Conservation (phyloP, 2,113 vertebrate species). For the Chamaea fasciata region DNA sequence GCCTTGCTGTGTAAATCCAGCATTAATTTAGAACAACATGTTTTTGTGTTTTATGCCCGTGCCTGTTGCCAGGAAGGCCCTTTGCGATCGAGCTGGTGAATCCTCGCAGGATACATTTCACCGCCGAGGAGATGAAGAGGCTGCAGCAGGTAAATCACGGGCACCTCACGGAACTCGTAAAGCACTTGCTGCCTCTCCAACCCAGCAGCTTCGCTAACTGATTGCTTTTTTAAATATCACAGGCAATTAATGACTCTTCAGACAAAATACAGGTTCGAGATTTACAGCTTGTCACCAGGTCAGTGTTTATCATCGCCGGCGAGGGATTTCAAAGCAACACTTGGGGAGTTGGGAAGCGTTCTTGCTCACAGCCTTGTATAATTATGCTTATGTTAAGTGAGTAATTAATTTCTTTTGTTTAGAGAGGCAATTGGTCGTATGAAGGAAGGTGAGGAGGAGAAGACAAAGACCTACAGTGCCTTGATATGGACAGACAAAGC, state of each 20-base stretch:
- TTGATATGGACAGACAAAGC: conserved; percentile 89
- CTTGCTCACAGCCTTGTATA: not conserved
- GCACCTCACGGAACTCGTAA: not conserved
- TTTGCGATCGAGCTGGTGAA: conserved; percentile 95
- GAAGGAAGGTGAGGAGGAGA: conserved; percentile 97
- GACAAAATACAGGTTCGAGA: conserved; percentile 94
- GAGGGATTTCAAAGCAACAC: not conserved
- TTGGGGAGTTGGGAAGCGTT: not conserved
- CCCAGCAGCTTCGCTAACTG: conserved; percentile 32
- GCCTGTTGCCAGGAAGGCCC: conserved; percentile 86
- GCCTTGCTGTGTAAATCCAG: conserved; percentile 23
- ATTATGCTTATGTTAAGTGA: not conserved
- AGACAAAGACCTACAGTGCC: conserved; percentile 94
- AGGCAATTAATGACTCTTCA: conserved; percentile 90
- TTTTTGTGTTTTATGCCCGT: conserved; percentile 55
- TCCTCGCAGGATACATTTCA: conserved; percentile 81
- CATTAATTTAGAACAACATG: conserved; percentile 52
- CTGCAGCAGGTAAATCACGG: conserved; percentile 86
- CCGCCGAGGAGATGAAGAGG: conserved; percentile 77
- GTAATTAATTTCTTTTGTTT: conserved; percentile 49
- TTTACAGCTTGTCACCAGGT: conserved; percentile 95
- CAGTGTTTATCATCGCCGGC: not conserved
- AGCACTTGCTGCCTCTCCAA: not conserved
- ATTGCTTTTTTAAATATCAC: not conserved
- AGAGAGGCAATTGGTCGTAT: conserved; percentile 92